A percentile compares a stretch with the other conserved stretches of the same genome.
These are phyloP conservation scores for Apamea epomidion DNA, from an alignment of 2,888 invertebrate species.

Conservation along the genomic window DNA sequence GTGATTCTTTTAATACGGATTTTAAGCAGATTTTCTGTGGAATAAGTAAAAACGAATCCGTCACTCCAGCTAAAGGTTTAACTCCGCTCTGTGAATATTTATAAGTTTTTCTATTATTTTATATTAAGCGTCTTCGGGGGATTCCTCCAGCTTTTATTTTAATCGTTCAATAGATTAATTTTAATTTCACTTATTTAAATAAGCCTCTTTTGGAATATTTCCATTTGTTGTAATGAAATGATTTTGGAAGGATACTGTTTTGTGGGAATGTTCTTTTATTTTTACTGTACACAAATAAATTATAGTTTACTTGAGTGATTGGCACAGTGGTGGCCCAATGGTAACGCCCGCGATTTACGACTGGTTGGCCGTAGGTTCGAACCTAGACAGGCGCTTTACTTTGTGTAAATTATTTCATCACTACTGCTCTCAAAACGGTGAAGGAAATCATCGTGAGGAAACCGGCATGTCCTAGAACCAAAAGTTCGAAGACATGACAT, in stretches of 20 bases:
- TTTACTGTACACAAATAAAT: neutral
- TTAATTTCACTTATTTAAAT: constrained; percentile 76
- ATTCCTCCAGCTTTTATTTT: constrained; percentile 78
- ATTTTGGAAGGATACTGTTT: constrained; percentile 10
- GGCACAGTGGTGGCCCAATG: neutral
- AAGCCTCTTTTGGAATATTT: constrained; percentile 67
- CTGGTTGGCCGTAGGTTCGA: neutral
- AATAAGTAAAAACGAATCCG: constrained; percentile 90
- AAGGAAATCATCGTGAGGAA: no score
- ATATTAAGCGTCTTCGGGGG: constrained; percentile 83
- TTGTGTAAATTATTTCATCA: no score
- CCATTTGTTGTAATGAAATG: constrained; percentile 53
- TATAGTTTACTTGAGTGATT: neutral
- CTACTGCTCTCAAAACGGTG: no score
- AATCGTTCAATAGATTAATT: constrained; percentile 82
- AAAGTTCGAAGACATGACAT: no score
- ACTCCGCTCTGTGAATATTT: constrained; percentile 88
- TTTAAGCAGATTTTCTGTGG: constrained; percentile 90
- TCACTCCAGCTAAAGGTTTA: constrained; percentile 88
- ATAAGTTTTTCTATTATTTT: constrained; percentile 90
- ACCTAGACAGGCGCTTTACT: no score
- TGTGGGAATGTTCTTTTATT: neutral
- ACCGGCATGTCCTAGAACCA: no score
- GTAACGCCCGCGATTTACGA: neutral
- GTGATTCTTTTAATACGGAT: constrained; percentile 91